Percentiles rank a stretch among this genome's conserved stretches.
These are phyloP conservation scores for Chascanopsetta lugubris DNA, from an alignment of 2,113 vertebrate genomes.

Conservation along the genomic window DNA sequence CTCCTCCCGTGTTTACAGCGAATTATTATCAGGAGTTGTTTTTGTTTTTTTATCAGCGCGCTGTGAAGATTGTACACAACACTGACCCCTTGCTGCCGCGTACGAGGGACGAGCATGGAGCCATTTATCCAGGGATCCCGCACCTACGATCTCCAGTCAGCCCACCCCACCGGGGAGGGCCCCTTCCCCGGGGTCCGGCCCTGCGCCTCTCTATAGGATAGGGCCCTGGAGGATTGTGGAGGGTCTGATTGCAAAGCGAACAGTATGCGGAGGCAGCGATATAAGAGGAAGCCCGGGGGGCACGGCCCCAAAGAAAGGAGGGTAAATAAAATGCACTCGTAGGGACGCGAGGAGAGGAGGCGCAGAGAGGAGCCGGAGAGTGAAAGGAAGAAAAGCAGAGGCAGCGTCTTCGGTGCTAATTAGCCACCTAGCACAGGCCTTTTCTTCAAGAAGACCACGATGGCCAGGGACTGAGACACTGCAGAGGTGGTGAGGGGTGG, in stretches of 20 bases:
- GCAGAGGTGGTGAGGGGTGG: too few relatives aligned
- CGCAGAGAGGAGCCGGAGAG: constrained; percentile 61
- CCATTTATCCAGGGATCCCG: constrained; percentile 40
- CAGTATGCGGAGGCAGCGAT: constrained; percentile 47
- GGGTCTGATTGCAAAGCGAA: constrained; percentile 46
- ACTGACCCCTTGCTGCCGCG: constrained; percentile 19
- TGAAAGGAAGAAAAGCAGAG: constrained; percentile 75
- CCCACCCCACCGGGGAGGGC: constrained; percentile 45
- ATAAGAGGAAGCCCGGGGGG: constrained; percentile 57
- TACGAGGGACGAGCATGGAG: constrained; percentile 18
- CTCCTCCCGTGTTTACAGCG: too few relatives aligned
- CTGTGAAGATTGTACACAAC: too few relatives aligned
- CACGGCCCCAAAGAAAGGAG: constrained; percentile 53
- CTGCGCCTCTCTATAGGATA: constrained; percentile 48
- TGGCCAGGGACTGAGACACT: constrained; percentile 55
- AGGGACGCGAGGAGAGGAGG: constrained; percentile 76
- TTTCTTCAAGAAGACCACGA: constrained; percentile 88
- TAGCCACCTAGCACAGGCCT: constrained; percentile 95
- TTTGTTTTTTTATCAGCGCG: too few relatives aligned
- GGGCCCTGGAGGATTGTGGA: constrained; percentile 47
- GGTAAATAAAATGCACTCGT: constrained; percentile 71
- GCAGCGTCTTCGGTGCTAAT: constrained; percentile 97
- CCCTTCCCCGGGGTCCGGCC: constrained; percentile 46
- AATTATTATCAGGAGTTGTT: too few relatives aligned
- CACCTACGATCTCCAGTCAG: constrained; percentile 47